Conservation (phyloP, 2,888 invertebrate genomes). For the Abscondita cerata region DNA sequence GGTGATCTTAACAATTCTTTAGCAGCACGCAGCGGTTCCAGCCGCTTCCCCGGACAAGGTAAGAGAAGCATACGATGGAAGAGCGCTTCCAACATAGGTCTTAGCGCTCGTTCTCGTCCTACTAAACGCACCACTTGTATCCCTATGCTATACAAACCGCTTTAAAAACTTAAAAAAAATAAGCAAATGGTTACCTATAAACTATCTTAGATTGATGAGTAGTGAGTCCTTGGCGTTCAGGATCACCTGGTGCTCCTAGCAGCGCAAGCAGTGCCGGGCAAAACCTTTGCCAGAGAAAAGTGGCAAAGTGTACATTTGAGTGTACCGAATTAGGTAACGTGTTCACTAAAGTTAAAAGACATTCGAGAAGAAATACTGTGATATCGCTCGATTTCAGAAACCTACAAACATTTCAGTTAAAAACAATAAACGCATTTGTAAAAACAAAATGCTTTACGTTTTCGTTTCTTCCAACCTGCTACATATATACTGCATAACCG, state of each 20-base stretch:
- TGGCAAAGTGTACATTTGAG: slow-evolving; percentile 84
- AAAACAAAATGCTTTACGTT: slow-evolving; percentile 59
- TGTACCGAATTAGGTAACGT: slow-evolving; percentile 84
- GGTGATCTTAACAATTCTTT: slow-evolving; percentile 83
- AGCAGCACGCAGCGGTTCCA: slow-evolving; percentile 84
- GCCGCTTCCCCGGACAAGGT: slow-evolving; percentile 83
- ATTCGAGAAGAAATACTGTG: slow-evolving; percentile 83
- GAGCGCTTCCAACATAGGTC: slow-evolving; percentile 90
- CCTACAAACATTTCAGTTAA: slow-evolving; percentile 57
- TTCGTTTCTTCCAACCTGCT: slow-evolving; percentile 84
- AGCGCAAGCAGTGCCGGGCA: slow-evolving; percentile 89
- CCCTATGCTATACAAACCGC: slow-evolving; percentile 72
- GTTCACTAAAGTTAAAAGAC: slow-evolving; percentile 82
- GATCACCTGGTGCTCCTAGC: slow-evolving; percentile 84
- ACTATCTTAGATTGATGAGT: slow-evolving; percentile 89
- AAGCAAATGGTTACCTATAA: slow-evolving; percentile 68
- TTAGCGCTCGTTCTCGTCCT: slow-evolving; percentile 83
- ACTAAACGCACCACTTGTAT: slow-evolving; percentile 88
- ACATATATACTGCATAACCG: slow-evolving; percentile 88
- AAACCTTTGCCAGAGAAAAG: slow-evolving; percentile 91
- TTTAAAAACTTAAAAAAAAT: no score
- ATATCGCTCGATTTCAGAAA: slow-evolving; percentile 68
- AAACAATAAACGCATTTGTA: not conserved
- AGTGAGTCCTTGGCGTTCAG: slow-evolving; percentile 78
- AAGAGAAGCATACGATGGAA: slow-evolving; percentile 92